phyloP scores from a whole-genome alignment of 2,797 vertebrate genomes.

The Astyanax mexicanus region DNA sequence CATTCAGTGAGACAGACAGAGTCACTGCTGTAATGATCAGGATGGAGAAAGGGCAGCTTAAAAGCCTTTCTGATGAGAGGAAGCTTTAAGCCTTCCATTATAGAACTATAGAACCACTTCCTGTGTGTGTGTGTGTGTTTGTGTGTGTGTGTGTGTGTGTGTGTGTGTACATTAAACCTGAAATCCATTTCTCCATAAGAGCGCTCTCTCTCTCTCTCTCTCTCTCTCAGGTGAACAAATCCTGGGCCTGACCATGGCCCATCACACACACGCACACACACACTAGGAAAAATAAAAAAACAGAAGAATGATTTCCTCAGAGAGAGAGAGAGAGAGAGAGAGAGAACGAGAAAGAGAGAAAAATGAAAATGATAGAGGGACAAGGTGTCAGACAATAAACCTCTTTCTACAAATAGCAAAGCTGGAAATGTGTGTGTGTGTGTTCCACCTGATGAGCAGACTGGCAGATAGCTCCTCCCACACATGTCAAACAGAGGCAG shows the following conservation, averaged over 20 bases:
- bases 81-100: neutral
- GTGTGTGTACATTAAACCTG: too few species aligned
- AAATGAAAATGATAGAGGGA: neutral
- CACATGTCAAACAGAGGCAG: neutral
- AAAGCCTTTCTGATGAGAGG: constrained; percentile 7
- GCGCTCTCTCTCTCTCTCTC: too few species aligned
- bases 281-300: too few species aligned
- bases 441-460: neutral
- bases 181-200: too few species aligned
- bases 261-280: too few species aligned
- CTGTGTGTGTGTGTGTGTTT: neutral
- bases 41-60: neutral
- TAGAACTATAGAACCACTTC: neutral
- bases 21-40: too few species aligned
- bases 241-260: too few species aligned
- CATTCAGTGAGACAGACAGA: too few species aligned
- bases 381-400: neutral
- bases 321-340: neutral
- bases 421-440: too few species aligned
- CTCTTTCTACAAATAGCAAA: neutral
- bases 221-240: too few species aligned
- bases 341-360: neutral
- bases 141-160: neutral
- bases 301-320: neutral
- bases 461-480: neutral